Evolutionary conservation across 2,888 invertebrate species (phyloP).

Genomic region (Germaria angustata): DNA sequence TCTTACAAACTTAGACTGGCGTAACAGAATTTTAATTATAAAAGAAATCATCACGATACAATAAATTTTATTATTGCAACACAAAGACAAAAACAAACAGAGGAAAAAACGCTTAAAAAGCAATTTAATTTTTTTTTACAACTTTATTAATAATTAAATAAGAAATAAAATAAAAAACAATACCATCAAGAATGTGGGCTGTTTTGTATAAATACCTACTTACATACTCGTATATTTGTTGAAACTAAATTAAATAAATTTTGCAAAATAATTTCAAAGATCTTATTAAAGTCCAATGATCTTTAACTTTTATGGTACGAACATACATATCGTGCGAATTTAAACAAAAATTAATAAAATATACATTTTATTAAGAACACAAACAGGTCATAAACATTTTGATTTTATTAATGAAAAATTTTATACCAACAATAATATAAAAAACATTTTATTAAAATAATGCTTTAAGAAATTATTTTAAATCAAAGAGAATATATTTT

Average conservation of each 20-base stretch:
- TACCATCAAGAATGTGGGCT: not conserved
- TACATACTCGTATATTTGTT: no score
- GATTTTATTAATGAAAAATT: no score
- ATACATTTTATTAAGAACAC: no score
- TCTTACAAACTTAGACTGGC: not conserved
- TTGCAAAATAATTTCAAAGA: not conserved
- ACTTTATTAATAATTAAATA: not conserved
- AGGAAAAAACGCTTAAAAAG: not conserved
- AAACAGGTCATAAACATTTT: no score
- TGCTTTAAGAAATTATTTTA: no score
- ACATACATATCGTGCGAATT: no score
- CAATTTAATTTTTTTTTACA: not conserved
- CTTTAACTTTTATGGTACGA: no score
- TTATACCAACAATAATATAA: no score
- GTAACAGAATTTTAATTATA: slow-evolving; percentile 2
- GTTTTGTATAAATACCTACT: no score
- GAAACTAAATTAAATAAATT: not conserved
- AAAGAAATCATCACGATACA: not conserved
- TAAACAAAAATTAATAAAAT: no score
- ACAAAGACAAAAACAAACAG: not conserved
- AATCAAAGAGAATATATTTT: no score
- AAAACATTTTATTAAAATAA: no score
- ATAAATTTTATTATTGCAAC: not conserved
- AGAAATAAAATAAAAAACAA: not conserved
- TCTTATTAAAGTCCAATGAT: not conserved